Evolutionary conservation across 2,113 vertebrate genomes (phyloP), one percentile per base, ranked within the genome.

Genomic region (Silurus glanis): DNA sequence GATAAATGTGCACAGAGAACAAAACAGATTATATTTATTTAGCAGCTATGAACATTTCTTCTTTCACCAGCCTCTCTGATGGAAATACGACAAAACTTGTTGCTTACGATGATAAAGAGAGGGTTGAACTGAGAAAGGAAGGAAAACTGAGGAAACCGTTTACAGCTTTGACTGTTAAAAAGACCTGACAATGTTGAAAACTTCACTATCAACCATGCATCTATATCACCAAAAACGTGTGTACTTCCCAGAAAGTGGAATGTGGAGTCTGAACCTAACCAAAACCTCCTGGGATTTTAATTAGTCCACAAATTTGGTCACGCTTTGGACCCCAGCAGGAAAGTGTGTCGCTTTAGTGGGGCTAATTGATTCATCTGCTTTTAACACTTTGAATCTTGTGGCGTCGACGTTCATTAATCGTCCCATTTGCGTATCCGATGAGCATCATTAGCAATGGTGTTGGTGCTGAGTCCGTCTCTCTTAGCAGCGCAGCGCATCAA

Each of bases 291-390:
- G 78, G 17, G 55, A 45, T 21, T 80, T 47, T 61, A 61, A 47
- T 80, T 61, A 23, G 56, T 23, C 19, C 25, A 45, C 8, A 19
- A 47, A 45, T 61, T 45, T 17, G 83, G 13, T 47, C 56, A 75
- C 23, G 55, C 69, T 14, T 37, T 64, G 59, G 59, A 85, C 16
- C 83, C 72, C 78, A 75, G 83, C 6, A 47, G 56, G n/a, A 47
- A 49, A 61, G 9, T 19, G 16, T 85, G 64, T 64, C 25, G 37
- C 76, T 71, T 47, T 58, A 58, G 49, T 21, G 23, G 59, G 23
- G 51, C 10, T 80, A 85, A 85, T 80, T 85, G 75, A 80, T 80
- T 71, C 84, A 17, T 85, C 84, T 85, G 84, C 84, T 80, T 80
- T 85, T 85, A 80, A 85, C 84, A 71, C 76, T 79, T 85, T 80